Conservation (phyloP, 2,888 invertebrate species). For the Pterostichus niger region DNA sequence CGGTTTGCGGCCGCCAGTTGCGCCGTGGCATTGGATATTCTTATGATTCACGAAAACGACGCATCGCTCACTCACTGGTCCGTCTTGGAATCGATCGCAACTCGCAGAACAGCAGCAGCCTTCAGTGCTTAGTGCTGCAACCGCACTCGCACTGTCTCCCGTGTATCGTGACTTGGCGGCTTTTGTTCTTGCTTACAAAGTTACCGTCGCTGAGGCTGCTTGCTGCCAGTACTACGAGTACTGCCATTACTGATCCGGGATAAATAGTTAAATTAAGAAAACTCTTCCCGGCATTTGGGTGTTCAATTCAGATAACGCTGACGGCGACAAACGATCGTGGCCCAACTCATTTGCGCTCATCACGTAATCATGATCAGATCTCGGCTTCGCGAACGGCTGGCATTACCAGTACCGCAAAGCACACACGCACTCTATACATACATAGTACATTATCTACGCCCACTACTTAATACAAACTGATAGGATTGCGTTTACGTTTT, state of each 20-base stretch:
- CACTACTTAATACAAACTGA: neutral
- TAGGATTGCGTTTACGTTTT: slow-evolving; percentile 67
- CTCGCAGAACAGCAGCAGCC: neutral
- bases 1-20: neutral
- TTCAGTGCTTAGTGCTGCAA: slow-evolving; percentile 10
- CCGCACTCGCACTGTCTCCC: slow-evolving; percentile 14
- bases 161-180: slow-evolving; percentile 51
- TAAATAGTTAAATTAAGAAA: slow-evolving; percentile 64
- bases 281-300: slow-evolving; percentile 43
- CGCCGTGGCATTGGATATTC: neutral
- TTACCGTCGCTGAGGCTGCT: slow-evolving; percentile 18
- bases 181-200: slow-evolving; percentile 45
- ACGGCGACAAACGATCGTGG: slow-evolving; percentile 63
- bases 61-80: slow-evolving; percentile 33
- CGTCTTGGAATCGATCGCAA: slow-evolving; percentile 30
- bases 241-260: slow-evolving; percentile 57
- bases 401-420: neutral
- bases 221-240: slow-evolving; percentile 31
- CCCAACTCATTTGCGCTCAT: slow-evolving; percentile 63
- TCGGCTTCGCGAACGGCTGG: neutral
- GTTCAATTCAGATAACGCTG: slow-evolving; percentile 51
- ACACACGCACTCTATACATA: slow-evolving; percentile 8
- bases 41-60: slow-evolving; percentile 55
- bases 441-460: neutral
- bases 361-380: slow-evolving; percentile 62